Base-by-base conservation (phyloP, 2,797 vertebrate genomes). In the Karalla daura region DNA sequence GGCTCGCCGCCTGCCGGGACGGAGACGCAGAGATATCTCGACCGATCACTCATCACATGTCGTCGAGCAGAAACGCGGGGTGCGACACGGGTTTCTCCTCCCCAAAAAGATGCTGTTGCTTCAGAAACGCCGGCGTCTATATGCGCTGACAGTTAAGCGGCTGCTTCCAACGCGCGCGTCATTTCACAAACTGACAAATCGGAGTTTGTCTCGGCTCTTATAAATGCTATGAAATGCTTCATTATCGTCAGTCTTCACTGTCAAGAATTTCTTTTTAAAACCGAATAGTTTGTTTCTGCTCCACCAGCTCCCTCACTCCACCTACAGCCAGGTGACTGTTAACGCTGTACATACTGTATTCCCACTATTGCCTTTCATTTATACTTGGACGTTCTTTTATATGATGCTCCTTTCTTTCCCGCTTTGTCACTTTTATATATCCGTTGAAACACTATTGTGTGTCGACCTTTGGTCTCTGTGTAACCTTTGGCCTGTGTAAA, bases 361-460 rank as follows among this genome's bases (percentile, higher is more conserved):
- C 7, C 39, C 11, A 3, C 3, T 60, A 5, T 52, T 69, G 9
- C 35, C 5, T 62, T 67, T 65, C 23, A 9, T 72, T 50, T 39
- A 50, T 72, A 49, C 81, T 58, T 56, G 67, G 37, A 50, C 63
- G 30, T 56, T 64, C 30, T 65, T 80, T 55, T 30, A 61, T 68
- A 18, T 56, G 13, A 23, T 2, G 1, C 17, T 47, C 1, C 47
- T 45, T 45, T 53, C 37, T 15, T 39, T 50, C 10, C 37, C 1
- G 46, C 18, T 62, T 15, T 41, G 1, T 65, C 5, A 28, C 35
- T 51, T 70, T 50, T 47, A 44, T 55, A 40, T 68, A 56, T 74
- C 71, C 70, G 74, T 21, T 62, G 25, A 44, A 66, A 61, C 67
- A 41, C 3, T 4, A 76, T 55, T 72, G 39, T 69, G 35, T 70